Conservation (phyloP, 2,888 invertebrate genomes). For the Aspidiotus rigidus region DNA sequence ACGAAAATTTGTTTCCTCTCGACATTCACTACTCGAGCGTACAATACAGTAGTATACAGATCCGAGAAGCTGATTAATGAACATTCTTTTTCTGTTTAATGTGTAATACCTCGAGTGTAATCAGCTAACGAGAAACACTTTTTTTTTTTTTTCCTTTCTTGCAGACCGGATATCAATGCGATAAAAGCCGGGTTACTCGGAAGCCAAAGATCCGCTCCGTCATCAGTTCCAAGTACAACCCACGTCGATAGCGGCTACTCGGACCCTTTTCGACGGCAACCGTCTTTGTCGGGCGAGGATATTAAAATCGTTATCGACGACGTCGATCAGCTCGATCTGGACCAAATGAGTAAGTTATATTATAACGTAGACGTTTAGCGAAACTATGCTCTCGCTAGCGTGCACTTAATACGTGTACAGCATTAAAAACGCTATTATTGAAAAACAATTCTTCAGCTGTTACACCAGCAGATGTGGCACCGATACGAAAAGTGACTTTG, state of each 20-base stretch:
- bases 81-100: too few species aligned
- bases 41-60: too few species aligned
- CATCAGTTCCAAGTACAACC: conserved; percentile 8
- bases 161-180: conserved; percentile 36
- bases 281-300: conserved; percentile 81
- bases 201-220: conserved; percentile 16
- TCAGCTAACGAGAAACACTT: conserved; percentile 10
- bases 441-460: conserved; percentile 2
- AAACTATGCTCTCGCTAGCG: too few species aligned
- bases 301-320: conserved; percentile 89
- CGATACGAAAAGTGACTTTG: conserved; percentile 50
- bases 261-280: conserved; percentile 54
- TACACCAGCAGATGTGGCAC: conserved; percentile 11
- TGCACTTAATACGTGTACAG: too few species aligned
- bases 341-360: conserved; percentile 32
- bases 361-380: too few species aligned
- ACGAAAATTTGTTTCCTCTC: too few species aligned
- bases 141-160: neutral
- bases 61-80: too few species aligned
- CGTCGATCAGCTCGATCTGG: conserved; percentile 59
- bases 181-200: conserved; percentile 31
- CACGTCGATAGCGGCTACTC: conserved; percentile 11
- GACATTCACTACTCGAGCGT: too few species aligned
- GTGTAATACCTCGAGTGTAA: too few species aligned
- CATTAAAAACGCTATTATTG: too few species aligned